These are phyloP conservation scores for Ophion slaviceki DNA, from an alignment of 2,888 invertebrate species.

Conservation along the genomic window DNA sequence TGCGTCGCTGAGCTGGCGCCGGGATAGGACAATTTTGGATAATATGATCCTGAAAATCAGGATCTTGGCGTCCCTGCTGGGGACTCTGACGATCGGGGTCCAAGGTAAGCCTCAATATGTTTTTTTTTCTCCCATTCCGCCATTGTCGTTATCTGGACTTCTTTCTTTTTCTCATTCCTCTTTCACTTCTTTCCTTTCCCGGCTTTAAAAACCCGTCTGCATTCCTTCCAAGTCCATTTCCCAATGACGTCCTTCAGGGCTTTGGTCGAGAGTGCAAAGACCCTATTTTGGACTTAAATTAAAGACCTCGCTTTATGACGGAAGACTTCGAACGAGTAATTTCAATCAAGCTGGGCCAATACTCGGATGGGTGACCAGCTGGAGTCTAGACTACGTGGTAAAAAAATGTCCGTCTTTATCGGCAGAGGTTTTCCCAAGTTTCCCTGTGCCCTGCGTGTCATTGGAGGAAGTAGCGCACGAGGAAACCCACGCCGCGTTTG, in stretches of 20 bases:
- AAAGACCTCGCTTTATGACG: too few species aligned
- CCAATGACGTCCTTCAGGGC: not conserved
- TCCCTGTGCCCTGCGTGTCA: too few species aligned
- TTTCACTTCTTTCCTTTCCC: not conserved
- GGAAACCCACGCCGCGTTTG: too few species aligned
- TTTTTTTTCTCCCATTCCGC: not conserved
- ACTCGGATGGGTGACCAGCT: too few species aligned
- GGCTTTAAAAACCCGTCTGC: slow-evolving; percentile 34
- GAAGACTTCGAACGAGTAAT: too few species aligned
- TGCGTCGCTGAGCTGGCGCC: slow-evolving; percentile 54
- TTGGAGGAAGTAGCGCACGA: too few species aligned
- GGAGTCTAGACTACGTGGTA: too few species aligned
- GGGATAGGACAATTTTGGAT: slow-evolving; percentile 59
- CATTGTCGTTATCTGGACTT: slow-evolving; percentile 8
- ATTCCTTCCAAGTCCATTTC: not conserved
- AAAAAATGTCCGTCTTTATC: too few species aligned
- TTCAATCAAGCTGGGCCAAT: too few species aligned
- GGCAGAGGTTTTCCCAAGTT: too few species aligned
- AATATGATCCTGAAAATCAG: slow-evolving; percentile 75
- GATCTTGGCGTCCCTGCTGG: slow-evolving; percentile 77
- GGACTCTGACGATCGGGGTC: slow-evolving; percentile 73
- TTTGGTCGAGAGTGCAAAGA: not conserved
- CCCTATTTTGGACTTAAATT: not conserved
- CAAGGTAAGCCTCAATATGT: slow-evolving; percentile 74
- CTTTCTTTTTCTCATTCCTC: slow-evolving; percentile 7